Conservation (phyloP, 2,888 invertebrate genomes). For the Cantharis lateralis region DNA sequence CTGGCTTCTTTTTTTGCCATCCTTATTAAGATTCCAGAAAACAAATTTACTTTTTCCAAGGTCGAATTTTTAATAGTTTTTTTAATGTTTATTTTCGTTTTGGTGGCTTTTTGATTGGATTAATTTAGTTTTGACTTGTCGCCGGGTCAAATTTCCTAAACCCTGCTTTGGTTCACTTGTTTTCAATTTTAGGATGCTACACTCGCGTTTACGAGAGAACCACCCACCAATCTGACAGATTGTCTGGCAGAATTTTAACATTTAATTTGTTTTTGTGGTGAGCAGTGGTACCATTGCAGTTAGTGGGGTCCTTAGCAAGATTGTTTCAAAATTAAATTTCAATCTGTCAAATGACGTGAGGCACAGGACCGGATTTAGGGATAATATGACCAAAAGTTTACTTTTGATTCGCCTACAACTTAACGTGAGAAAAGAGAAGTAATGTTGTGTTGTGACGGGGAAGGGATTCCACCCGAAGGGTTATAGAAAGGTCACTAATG, state of each 20-base stretch:
- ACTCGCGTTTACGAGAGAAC: background rate
- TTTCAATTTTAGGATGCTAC: background rate
- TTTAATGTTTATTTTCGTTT: background rate
- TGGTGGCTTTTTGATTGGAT: background rate
- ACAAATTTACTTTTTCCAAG: background rate
- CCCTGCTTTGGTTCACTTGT: background rate
- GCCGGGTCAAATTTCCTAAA: background rate
- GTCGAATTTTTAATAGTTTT: background rate
- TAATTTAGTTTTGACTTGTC: background rate
- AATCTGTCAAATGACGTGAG: no score
- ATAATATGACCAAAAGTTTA: no score
- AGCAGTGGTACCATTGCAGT: no score
- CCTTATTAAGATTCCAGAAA: background rate
- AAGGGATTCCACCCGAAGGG: no score
- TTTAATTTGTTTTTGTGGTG: background rate
- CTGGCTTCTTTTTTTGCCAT: background rate
- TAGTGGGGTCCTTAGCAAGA: no score
- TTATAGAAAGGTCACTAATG: no score
- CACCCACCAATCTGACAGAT: background rate
- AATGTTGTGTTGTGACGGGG: no score
- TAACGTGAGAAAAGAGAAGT: no score
- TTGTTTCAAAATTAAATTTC: no score
- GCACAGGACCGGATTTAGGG: no score
- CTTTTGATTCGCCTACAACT: no score
- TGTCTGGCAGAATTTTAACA: background rate